Percentiles rank a stretch among this genome's conserved stretches.
These are phyloP conservation scores for Anguilla marmorata DNA, from an alignment of 2,797 vertebrate species.

Conservation along the genomic window DNA sequence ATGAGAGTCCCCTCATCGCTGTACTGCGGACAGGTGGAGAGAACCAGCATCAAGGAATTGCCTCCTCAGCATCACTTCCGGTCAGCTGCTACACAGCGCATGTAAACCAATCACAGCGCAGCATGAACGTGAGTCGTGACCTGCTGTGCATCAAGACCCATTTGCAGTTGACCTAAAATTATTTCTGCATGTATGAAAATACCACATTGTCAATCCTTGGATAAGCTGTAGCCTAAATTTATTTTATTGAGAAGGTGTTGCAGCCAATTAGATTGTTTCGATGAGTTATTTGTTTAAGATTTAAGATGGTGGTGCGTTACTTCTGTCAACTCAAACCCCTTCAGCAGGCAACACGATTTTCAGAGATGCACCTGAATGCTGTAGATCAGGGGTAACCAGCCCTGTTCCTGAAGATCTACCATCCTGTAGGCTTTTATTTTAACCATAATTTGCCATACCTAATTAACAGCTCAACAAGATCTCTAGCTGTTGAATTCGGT, in stretches of 20 bases:
- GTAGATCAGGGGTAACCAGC: background rate
- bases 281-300: background rate
- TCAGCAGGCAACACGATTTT: background rate
- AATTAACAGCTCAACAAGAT: too few species aligned
- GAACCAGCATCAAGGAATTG: background rate
- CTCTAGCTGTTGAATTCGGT: too few species aligned
- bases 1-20: slow-evolving; percentile 47
- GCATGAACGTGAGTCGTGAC: background rate
- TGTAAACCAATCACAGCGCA: background rate
- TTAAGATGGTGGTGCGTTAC: background rate
- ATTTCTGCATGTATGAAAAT: background rate
- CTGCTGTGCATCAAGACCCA: background rate
- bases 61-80: background rate
- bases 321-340: background rate
- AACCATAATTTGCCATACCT: too few species aligned
- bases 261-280: background rate
- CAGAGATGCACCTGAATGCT: background rate
- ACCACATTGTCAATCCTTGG: background rate
- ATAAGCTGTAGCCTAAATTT: background rate
- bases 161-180: background rate
- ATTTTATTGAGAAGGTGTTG: background rate
- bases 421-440: background rate
- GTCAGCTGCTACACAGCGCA: background rate
- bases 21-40: slow-evolving; percentile 34
- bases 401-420: too few species aligned